Percentiles rank a stretch among this genome's conserved stretches.
Conservation (phyloP, 2,797 vertebrate species). For the Gila robusta region DNA sequence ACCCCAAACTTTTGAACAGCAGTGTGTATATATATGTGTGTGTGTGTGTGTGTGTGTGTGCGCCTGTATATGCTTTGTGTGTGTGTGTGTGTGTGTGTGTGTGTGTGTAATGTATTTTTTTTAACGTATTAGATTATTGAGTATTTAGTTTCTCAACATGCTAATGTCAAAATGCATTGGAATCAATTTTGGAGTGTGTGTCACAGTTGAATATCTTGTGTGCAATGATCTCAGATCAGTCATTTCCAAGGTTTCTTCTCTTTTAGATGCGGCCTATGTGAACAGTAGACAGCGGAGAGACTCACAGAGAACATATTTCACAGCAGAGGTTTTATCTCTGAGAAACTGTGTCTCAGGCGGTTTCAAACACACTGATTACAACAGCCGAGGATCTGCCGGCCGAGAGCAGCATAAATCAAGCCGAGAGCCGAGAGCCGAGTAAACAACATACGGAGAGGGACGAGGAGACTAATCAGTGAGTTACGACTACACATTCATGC, state of each 20-base stretch:
- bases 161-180: too few relatives aligned
- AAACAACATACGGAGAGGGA: conserved; percentile 42
- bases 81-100: too few relatives aligned
- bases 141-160: too few relatives aligned
- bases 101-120: too few relatives aligned
- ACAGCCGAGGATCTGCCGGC: conserved; percentile 55
- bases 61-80: too few relatives aligned
- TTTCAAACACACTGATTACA: not conserved
- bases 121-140: too few relatives aligned
- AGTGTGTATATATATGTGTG: too few relatives aligned
- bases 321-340: not conserved
- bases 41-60: too few relatives aligned
- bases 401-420: conserved; percentile 69
- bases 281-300: not conserved
- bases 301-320: not conserved
- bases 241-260: not conserved
- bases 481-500: not conserved
- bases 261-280: not conserved
- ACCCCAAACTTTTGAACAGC: too few relatives aligned
- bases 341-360: not conserved
- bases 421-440: conserved; percentile 45
- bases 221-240: not conserved
- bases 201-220: not conserved
- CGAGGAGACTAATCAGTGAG: not conserved
- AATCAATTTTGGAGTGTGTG: too few relatives aligned